phyloP scores from a whole-genome alignment of 2,113 vertebrate species.

The Pseudolaguvia tuberculata region DNA sequence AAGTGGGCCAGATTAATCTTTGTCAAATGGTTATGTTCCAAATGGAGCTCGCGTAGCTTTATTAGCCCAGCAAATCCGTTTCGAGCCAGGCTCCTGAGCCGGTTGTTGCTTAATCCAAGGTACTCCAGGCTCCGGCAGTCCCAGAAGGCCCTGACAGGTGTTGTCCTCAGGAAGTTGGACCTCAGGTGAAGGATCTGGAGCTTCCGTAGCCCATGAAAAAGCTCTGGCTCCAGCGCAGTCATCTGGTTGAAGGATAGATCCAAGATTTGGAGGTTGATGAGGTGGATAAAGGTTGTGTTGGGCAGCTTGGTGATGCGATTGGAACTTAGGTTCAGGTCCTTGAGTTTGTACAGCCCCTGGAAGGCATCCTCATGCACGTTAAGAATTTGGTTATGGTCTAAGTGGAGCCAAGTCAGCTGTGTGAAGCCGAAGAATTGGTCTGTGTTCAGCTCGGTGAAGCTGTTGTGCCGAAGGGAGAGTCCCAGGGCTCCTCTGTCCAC shows the following conservation, averaged over 20 bases:
- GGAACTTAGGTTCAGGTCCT: conserved; percentile 97
- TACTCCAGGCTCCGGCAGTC: conserved; percentile 98
- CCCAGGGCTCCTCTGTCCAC: conserved; percentile 95
- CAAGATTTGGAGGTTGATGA: conserved; percentile 98
- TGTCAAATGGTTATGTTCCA: conserved; percentile 98
- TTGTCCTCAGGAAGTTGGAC: conserved; percentile 95
- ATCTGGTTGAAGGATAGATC: conserved; percentile 99
- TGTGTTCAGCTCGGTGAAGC: conserved; percentile 89
- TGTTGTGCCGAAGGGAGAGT: conserved; percentile 97
- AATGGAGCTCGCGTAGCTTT: conserved; percentile 95
- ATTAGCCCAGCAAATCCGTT: conserved; percentile 98
- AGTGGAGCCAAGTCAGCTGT: conserved; percentile 97
- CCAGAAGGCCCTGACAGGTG: conserved; percentile 94
- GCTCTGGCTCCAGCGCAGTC: conserved; percentile 91
- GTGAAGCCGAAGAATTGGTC: conserved; percentile 97
- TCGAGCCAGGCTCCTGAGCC: conserved; percentile 91
- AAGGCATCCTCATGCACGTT: conserved; percentile 94
- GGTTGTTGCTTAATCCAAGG: conserved; percentile 95
- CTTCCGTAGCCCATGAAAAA: conserved; percentile 95
- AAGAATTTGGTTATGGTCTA: conserved; percentile 98
- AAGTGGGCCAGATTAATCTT: conserved; percentile 99
- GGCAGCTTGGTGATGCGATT: conserved; percentile 98
- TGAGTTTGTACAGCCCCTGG: conserved; percentile 98
- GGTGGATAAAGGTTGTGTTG: conserved; percentile 99
- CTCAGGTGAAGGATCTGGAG: conserved; percentile 95